Base-by-base conservation (phyloP, 2,888 invertebrate genomes). In the Aquatica leii region DNA sequence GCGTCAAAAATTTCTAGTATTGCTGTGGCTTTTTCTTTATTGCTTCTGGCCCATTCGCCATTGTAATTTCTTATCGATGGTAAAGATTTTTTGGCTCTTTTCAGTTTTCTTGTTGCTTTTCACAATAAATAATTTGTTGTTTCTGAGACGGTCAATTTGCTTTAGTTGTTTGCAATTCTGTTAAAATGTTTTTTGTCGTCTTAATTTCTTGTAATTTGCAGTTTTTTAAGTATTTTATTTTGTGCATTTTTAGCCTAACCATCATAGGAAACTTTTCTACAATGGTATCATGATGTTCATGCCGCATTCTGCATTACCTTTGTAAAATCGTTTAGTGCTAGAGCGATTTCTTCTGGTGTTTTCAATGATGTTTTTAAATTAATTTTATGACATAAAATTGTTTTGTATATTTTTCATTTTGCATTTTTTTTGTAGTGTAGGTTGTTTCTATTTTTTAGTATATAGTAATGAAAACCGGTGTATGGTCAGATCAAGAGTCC, bases 371-470 rank as follows among this genome's bases (percentile, higher is more conserved):
- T 37, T 37, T 37, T 37, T 12, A 37, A 37, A 37, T 37, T 37
- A 8, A 37, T 37, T 37, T 37, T 2, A n/a, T 37, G 37, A 11
- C 9, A 3, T 12, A 37, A 37, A 37, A 37, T 54, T 43, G 31
- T 21, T 54, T n/a, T 41, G 43, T 17, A 54, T 20, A 14, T 12
- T 21, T 43, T 18, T 5, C 43, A 54, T 1, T 54, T 54, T 14
- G 43, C 41, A 3, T 54, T 14, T 15, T 24, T 20, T 6, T 20
- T 43, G 34, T 43, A 43, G n/a, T 15, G 54, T 43, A 11, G 24
- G 41, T 24, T 53, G 53, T 53, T 40, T 53, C n/a, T 52, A 40
- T 20, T 53, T 40, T 53, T 53, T 17, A 53, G 41, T 37, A 40
- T 53, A 17, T 20, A 14, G 41, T 15, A 53, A 41, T 40, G 20